Conservation (phyloP, 2,113 vertebrate genomes). For the Malurus alboscapulatus region DNA sequence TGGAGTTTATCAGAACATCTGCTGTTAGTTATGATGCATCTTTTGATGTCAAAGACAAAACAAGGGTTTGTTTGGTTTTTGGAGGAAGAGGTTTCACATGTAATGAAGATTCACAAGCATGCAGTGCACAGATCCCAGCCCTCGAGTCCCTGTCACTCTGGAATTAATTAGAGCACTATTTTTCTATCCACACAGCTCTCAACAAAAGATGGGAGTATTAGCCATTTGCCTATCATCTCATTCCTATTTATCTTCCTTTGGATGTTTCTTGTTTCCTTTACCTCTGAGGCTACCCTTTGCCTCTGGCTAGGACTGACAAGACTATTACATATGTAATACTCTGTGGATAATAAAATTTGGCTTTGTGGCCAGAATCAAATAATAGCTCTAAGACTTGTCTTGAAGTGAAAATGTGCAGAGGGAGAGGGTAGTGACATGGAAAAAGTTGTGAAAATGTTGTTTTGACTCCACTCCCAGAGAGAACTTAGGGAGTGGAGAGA, state of each 20-base stretch:
- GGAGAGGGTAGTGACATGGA: slow-evolving; percentile 26
- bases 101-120: slow-evolving; percentile 25
- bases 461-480: slow-evolving; percentile 1
- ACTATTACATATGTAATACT: slow-evolving; percentile 16
- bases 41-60: slow-evolving; percentile 54
- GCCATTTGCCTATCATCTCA: slow-evolving; percentile 29
- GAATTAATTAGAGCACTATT: slow-evolving; percentile 32
- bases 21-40: slow-evolving; percentile 13
- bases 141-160: neutral
- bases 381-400: slow-evolving; percentile 36
- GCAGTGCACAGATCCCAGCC: neutral
- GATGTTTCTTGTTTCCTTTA: slow-evolving; percentile 35
- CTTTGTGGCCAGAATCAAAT: slow-evolving; percentile 35
- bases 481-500: neutral
- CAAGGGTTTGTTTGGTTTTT: slow-evolving; percentile 36
- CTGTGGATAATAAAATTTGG: slow-evolving; percentile 42
- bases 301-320: slow-evolving; percentile 29
- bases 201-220: slow-evolving; percentile 9
- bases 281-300: slow-evolving; percentile 32
- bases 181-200: slow-evolving; percentile 2
- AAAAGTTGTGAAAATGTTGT: slow-evolving; percentile 52
- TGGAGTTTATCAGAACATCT: slow-evolving; percentile 34
- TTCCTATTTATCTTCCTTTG: slow-evolving; percentile 29
- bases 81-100: slow-evolving; percentile 12
- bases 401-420: slow-evolving; percentile 40